Evolutionary conservation across 1,140 invertebrate genomes (phyloP), one percentile per base, ranked within the genome.

Genomic region (Drosophila insularis): DNA sequence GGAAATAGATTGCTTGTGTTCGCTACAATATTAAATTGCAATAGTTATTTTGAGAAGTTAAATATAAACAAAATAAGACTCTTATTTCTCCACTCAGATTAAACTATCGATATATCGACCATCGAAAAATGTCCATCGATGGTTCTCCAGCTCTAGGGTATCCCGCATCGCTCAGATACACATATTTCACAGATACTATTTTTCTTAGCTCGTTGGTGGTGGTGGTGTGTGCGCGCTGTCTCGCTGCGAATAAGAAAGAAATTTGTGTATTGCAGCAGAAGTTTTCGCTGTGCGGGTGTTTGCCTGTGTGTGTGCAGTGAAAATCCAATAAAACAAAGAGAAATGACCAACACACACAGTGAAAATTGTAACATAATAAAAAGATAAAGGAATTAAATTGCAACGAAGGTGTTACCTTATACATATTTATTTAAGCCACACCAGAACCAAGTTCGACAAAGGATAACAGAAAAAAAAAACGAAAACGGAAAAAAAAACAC

Each of bases 251-350:
- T 76, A 78, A 78, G 76, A 78, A 78, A 72, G 68, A 78, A 76
- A 76, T 78, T 76, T 78, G 76, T 86, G 81, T 86, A 86, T 78
- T 87, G 82, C 82, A 87, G 82, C 82, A 89, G 76, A 87, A 87
- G 82, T 84, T 72, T 82, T 72, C 80, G 72, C 72, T 75, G 73
- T 78, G 68, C 21, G 53, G 14, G 32, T 50, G 14, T 32, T 13
- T 10, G 37, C 69, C 59, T 63, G 63, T 35, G 40, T 27, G 27
- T 27, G 27, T 27, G 4, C 27, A 59, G 23, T 62, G 74, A 78
- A 78, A 78, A 78, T 71, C 62, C 62, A 78, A 77, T 78, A 71
- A 71, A 78, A 78, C 74, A 77, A 78, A 78, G 69, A 72, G 53
- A 65, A 65, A 58, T 56, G 35, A 54, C 63, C 53, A 56, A 50